phyloP scores from a whole-genome alignment of 2,888 invertebrate genomes.

The Syrista parreyssii region DNA sequence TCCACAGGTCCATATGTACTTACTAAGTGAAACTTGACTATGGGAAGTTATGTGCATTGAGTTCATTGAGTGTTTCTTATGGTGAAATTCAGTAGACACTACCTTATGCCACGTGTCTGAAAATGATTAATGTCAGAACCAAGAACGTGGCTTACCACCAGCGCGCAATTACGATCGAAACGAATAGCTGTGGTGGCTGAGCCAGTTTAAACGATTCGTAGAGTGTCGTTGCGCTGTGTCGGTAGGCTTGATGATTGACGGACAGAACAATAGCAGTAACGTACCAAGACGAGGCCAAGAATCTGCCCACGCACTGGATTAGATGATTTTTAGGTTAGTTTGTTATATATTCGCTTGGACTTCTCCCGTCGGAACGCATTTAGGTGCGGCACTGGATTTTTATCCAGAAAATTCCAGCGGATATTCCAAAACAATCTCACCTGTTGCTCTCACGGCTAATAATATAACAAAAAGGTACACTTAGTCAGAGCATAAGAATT shows the following conservation, averaged over 20 bases:
- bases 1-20: not conserved
- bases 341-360: constrained; percentile 20
- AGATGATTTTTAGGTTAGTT: constrained; percentile 37
- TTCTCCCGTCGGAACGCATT: not conserved
- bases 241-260: constrained; percentile 28
- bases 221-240: not conserved
- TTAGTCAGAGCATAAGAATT: not conserved
- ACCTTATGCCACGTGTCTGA: not conserved
- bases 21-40: not conserved
- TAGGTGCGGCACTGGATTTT: constrained; percentile 30
- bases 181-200: constrained; percentile 9
- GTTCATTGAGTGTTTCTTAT: constrained; percentile 30
- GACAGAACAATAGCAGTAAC: constrained; percentile 43
- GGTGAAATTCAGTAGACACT: not conserved
- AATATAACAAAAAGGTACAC: not conserved
- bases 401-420: constrained; percentile 19
- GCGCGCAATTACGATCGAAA: constrained; percentile 31
- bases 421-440: constrained; percentile 28
- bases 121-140: not conserved
- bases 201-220: constrained; percentile 8
- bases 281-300: constrained; percentile 17
- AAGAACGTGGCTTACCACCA: constrained; percentile 3
- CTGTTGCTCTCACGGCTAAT: not conserved
- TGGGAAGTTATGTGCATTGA: constrained; percentile 7
- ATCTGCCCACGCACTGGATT: constrained; percentile 37